A percentile compares a stretch with the other conserved stretches of the same genome.
phyloP scores from a whole-genome alignment of 2,797 vertebrate species.

The Pantherophis alleghaniensis region DNA sequence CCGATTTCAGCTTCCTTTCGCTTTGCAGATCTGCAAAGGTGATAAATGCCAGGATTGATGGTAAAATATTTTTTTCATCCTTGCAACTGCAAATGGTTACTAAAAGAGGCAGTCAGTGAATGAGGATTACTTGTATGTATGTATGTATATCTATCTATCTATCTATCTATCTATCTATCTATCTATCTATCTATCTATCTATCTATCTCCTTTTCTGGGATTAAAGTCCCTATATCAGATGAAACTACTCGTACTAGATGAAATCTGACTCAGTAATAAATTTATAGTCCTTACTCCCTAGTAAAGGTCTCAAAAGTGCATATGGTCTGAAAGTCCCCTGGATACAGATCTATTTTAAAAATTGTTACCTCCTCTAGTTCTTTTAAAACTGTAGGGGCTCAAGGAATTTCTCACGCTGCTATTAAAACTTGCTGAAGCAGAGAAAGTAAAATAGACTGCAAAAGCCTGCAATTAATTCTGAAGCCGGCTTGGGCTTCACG shows the following conservation, averaged over 20 bases:
- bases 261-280: not conserved
- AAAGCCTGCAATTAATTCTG: not conserved
- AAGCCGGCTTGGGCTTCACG: not conserved
- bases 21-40: not conserved
- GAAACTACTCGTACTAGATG: not conserved
- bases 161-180: too few species aligned
- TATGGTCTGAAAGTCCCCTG: not conserved
- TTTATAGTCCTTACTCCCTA: not conserved
- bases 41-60: not conserved
- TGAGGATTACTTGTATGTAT: not conserved
- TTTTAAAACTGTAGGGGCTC: not conserved
- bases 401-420: not conserved
- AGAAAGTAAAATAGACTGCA: not conserved
- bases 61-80: not conserved
- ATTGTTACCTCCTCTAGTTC: not conserved
- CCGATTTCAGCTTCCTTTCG: not conserved
- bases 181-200: too few species aligned
- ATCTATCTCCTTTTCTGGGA: not conserved
- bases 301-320: not conserved
- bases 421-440: not conserved
- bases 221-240: not conserved
- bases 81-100: not conserved
- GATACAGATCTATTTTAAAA: not conserved
- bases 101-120: not conserved
- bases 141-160: too few species aligned